Base-by-base conservation (phyloP, 2,113 vertebrate species). In the Sciurus niger region DNA sequence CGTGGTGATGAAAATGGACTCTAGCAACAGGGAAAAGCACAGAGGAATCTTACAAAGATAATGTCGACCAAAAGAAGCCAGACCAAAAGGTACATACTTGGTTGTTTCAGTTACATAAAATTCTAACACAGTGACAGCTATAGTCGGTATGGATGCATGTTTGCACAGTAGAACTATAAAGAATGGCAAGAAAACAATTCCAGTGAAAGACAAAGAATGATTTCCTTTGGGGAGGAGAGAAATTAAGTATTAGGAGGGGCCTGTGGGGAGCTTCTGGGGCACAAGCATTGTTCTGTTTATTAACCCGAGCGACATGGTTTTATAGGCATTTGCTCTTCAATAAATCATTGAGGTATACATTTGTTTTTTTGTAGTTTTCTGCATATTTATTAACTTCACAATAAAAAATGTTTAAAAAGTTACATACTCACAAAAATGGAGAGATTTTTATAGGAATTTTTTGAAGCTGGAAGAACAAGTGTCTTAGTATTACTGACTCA, bases 321-420 rank as follows among this genome's bases (percentile, higher is more conserved):
- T 74, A 12, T 83, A 48, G 73, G 10, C n/a, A 84, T 63, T 91
- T 90, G 70, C 55, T 86, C 96, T 93, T 86, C 84, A 92, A 78
- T 92, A 90, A 94, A 60, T 86, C 46, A 67, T 3, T 72, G 46
- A 89, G 18, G 83, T 63, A 77, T 18, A 48, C 8, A 55, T 87
- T 63, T 77, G 48, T 80, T 87, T 84, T 89, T n/a, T 70, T 40
- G 11, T 76, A 51, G 12, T 88, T 90, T 86, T 92, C 63, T 60
- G 11, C 80, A 55, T 73, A 51, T 79, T 87, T 93, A 37, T 89
- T 76, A 30, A 89, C 13, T 73, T 86, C 20, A 86, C 28, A 95
- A 40, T 92, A 60, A 58, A 82, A 97, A 67, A 37, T 3, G 2
- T 9, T 80, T 46, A 93, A 74, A 46, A 60, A 84, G 30, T 94